phyloP scores from a whole-genome alignment of 1,140 invertebrate species.

The Drosophila bocki region DNA sequence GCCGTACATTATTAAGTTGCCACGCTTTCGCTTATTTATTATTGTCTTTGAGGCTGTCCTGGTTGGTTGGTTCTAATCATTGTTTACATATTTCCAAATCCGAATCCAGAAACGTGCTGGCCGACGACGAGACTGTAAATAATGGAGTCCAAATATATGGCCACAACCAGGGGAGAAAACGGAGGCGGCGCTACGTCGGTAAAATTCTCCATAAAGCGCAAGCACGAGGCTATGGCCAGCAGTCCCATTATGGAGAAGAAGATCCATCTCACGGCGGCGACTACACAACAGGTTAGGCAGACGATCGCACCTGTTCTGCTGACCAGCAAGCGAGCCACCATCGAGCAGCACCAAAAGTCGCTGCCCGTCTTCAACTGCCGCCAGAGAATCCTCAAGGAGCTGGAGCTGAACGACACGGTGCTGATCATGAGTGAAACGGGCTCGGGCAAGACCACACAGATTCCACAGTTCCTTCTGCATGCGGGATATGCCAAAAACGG shows the following conservation, averaged over 20 bases:
- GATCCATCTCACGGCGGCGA: not conserved
- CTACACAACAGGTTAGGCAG: conserved; percentile 9
- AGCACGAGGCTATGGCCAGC: conserved; percentile 39
- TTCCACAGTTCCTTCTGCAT: conserved; percentile 92
- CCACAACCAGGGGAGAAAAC: conserved; percentile 27
- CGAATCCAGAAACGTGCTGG: conserved; percentile 27
- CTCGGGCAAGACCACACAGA: conserved; percentile 96
- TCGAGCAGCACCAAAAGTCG: conserved; percentile 63
- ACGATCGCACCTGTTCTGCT: conserved; percentile 13
- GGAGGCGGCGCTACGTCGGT: conserved; percentile 20
- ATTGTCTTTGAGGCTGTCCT: not conserved
- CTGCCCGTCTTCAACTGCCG: conserved; percentile 70
- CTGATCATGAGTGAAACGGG: conserved; percentile 96
- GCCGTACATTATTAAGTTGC: no score
- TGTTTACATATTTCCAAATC: not conserved
- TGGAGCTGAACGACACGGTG: conserved; percentile 86
- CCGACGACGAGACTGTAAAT: conserved; percentile 8
- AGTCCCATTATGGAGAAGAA: conserved; percentile 40
- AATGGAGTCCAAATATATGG: conserved; percentile 69
- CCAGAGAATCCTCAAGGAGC: conserved; percentile 65
- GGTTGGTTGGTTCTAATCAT: not conserved
- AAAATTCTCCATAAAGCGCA: conserved; percentile 57
- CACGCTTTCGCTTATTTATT: not conserved
- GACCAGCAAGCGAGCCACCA: conserved; percentile 29
- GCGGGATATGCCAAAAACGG: conserved; percentile 86